These are phyloP conservation scores for Ctenopoma multispine DNA, from an alignment of 2,797 vertebrate species.

Conservation along the genomic window DNA sequence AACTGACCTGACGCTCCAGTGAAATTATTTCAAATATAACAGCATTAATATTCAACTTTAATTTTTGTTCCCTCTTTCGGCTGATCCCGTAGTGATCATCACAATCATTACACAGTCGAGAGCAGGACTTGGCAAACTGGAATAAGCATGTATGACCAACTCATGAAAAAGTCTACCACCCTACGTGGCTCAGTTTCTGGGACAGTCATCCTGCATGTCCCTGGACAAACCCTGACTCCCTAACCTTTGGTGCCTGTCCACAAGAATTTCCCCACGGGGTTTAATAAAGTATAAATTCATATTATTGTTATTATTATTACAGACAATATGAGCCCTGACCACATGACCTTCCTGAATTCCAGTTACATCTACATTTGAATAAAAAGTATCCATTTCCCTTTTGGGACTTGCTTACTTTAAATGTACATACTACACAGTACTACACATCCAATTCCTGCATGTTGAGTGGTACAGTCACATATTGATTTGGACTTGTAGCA, in stretches of 20 bases:
- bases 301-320: too few relatives aligned
- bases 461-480: conserved; percentile 3
- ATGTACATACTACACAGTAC: not conserved
- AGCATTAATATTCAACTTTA: not conserved
- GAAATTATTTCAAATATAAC: not conserved
- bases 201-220: too few relatives aligned
- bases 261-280: too few relatives aligned
- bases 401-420: not conserved
- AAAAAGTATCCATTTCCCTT: not conserved
- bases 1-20: not conserved
- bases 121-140: too few relatives aligned
- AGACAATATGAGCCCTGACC: not conserved
- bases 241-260: too few relatives aligned
- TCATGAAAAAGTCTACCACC: not conserved
- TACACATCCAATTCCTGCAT: not conserved
- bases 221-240: too few relatives aligned
- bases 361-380: not conserved
- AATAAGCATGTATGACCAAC: not conserved
- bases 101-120: not conserved
- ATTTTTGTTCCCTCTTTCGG: too few relatives aligned
- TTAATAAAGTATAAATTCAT: too few relatives aligned
- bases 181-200: too few relatives aligned
- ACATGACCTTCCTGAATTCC: too few relatives aligned
- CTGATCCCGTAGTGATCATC: too few relatives aligned
- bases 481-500: conserved; percentile 18